A percentile compares a stretch with the other conserved stretches of the same genome.
These are phyloP conservation scores for Polypedilum vanderplanki DNA, from an alignment of 1,140 invertebrate species.

Conservation along the genomic window DNA sequence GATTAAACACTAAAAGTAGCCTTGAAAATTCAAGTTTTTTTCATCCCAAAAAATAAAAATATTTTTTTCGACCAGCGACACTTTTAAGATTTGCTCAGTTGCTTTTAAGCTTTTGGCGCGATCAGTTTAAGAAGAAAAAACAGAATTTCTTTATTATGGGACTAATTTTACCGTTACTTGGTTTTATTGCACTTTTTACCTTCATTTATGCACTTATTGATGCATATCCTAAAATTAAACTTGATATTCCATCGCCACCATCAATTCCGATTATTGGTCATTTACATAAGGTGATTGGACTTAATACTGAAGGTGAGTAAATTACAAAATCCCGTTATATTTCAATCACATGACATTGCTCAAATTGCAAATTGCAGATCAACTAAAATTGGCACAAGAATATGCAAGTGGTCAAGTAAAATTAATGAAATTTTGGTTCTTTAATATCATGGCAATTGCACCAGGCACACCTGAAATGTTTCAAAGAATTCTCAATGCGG, in stretches of 20 bases:
- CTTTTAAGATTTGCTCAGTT: not conserved
- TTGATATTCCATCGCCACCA: not conserved
- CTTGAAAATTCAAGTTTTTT: not conserved
- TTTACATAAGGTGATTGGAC: not conserved
- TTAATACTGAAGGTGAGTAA: not conserved
- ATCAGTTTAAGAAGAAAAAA: not conserved
- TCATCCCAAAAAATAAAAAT: not conserved
- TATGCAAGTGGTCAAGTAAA: not conserved
- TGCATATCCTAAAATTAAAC: not conserved
- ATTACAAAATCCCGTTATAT: not conserved
- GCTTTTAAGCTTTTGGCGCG: not conserved
- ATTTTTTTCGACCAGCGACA: not conserved
- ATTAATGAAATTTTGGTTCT: constrained; percentile 26
- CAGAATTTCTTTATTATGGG: not conserved
- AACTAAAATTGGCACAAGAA: not conserved
- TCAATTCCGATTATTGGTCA: constrained; percentile 15
- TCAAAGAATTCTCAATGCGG: not conserved
- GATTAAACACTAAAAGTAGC: not conserved
- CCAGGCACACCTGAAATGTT: not conserved
- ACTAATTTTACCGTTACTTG: not conserved
- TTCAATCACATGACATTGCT: not conserved
- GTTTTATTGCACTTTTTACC: not conserved
- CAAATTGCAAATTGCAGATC: not conserved
- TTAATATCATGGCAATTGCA: not conserved
- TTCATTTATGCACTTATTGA: not conserved